These are phyloP conservation scores for Sarcophaga caerulescens DNA, from an alignment of 2,888 invertebrate genomes.

Conservation along the genomic window DNA sequence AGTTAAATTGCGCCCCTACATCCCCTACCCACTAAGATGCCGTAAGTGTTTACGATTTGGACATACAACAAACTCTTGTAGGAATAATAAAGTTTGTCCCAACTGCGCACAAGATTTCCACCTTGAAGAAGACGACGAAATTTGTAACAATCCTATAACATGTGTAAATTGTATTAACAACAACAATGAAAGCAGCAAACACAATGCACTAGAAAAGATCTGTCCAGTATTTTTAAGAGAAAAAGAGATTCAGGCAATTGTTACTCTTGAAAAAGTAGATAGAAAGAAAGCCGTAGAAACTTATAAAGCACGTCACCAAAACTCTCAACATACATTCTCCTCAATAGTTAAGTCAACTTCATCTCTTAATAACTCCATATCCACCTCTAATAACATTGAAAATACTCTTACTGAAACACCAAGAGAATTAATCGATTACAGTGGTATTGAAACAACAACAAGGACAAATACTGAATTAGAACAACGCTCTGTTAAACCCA, in stretches of 20 bases:
- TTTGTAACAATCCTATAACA: neutral
- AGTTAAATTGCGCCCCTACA: conserved; percentile 48
- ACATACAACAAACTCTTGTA: conserved; percentile 33
- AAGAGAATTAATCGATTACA: too few relatives aligned
- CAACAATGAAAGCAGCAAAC: conserved; percentile 5
- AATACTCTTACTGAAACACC: conserved; percentile 5
- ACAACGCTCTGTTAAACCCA: neutral
- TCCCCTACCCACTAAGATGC: conserved; percentile 36
- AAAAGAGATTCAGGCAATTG: too few relatives aligned
- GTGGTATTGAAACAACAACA: too few relatives aligned
- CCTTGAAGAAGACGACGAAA: neutral
- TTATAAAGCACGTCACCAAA: conserved; percentile 37
- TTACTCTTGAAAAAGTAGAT: conserved; percentile 4
- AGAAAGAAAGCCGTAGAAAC: conserved; percentile 36
- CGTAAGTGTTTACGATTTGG: conserved; percentile 37
- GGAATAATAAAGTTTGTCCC: conserved; percentile 25
- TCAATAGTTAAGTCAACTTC: neutral
- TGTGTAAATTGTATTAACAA: conserved; percentile 23
- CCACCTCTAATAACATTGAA: neutral
- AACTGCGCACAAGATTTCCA: conserved; percentile 33
- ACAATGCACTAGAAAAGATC: conserved; percentile 24
- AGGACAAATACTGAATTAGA: neutral
- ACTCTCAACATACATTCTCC: neutral
- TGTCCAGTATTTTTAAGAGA: conserved; percentile 45
- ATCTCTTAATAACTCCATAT: neutral